Evolutionary conservation across 2,113 vertebrate species (phyloP).

Genomic region (Sceloporus tristichus): DNA sequence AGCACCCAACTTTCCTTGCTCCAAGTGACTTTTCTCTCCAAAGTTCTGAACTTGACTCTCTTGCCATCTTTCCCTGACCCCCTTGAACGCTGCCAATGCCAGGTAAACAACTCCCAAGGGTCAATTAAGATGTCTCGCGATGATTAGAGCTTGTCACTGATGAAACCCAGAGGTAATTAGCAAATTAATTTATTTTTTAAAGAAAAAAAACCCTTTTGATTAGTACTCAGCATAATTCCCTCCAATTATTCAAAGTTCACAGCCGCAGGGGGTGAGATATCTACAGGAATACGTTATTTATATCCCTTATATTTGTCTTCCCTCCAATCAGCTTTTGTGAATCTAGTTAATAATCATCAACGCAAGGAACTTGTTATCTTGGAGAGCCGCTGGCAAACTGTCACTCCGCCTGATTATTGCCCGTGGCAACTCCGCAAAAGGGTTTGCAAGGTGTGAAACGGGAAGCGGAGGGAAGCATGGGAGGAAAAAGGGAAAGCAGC

Average conservation of each 20-base stretch:
- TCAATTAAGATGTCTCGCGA: slow-evolving; percentile 86
- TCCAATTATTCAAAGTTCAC: slow-evolving; percentile 90
- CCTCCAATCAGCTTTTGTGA: slow-evolving; percentile 79
- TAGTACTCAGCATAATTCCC: slow-evolving; percentile 88
- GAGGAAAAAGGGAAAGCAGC: not conserved
- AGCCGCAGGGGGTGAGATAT: slow-evolving; percentile 84
- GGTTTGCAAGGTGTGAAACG: slow-evolving; percentile 46
- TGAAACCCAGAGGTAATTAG: slow-evolving; percentile 87
- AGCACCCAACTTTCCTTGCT: slow-evolving; percentile 40
- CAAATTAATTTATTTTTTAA: slow-evolving; percentile 75
- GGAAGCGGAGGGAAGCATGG: slow-evolving; percentile 29
- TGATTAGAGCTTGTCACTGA: slow-evolving; percentile 88
- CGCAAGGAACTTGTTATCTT: slow-evolving; percentile 75
- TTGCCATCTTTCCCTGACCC: slow-evolving; percentile 59
- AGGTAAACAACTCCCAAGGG: slow-evolving; percentile 81
- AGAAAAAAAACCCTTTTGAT: slow-evolving; percentile 80
- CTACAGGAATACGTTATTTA: slow-evolving; percentile 88
- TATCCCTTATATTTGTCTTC: slow-evolving; percentile 78
- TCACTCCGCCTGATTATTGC: slow-evolving; percentile 74
- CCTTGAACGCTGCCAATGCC: slow-evolving; percentile 67
- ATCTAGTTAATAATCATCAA: slow-evolving; percentile 80
- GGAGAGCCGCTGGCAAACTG: slow-evolving; percentile 56
- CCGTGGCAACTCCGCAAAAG: slow-evolving; percentile 55
- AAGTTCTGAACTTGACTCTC: slow-evolving; percentile 64
- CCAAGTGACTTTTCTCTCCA: slow-evolving; percentile 27